phyloP scores from a whole-genome alignment of 2,888 invertebrate genomes.

The Glomeris marginata region DNA sequence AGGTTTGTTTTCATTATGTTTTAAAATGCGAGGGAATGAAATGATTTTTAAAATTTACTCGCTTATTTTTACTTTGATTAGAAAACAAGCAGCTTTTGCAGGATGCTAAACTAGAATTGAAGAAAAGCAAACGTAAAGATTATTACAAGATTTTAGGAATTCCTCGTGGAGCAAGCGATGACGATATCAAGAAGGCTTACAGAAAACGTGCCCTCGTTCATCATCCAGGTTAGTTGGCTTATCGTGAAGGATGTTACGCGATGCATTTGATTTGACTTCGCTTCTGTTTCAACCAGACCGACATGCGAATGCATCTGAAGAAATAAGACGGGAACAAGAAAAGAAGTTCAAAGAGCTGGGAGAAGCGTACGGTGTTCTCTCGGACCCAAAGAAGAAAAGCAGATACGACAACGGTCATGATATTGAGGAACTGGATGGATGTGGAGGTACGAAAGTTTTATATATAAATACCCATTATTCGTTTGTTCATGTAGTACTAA shows the following conservation, averaged over 20 bases:
- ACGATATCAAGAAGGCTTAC: constrained; percentile 92
- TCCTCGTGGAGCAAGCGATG: constrained; percentile 62
- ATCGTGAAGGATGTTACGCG: neutral
- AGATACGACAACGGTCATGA: constrained; percentile 87
- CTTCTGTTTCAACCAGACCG: constrained; percentile 53
- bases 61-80: constrained; percentile 18
- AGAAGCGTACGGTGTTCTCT: constrained; percentile 85
- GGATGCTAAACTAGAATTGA: constrained; percentile 75
- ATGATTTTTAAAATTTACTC: no score
- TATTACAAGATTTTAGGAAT: constrained; percentile 90
- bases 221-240: constrained; percentile 56
- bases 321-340: constrained; percentile 78
- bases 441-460: constrained; percentile 12
- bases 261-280: no score
- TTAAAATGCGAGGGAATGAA: no score
- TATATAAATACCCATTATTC: no score
- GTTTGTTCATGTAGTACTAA: constrained; percentile 3
- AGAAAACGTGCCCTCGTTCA: constrained; percentile 72
- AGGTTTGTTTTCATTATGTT: constrained; percentile 20
- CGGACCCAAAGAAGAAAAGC: constrained; percentile 74
- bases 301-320: constrained; percentile 71
- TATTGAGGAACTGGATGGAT: constrained; percentile 51
- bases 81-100: constrained; percentile 65
- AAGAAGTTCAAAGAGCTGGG: constrained; percentile 89
- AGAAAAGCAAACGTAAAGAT: constrained; percentile 85